Base-by-base conservation (phyloP, 2,888 invertebrate genomes). In the Nephrocerus scutellatus region DNA sequence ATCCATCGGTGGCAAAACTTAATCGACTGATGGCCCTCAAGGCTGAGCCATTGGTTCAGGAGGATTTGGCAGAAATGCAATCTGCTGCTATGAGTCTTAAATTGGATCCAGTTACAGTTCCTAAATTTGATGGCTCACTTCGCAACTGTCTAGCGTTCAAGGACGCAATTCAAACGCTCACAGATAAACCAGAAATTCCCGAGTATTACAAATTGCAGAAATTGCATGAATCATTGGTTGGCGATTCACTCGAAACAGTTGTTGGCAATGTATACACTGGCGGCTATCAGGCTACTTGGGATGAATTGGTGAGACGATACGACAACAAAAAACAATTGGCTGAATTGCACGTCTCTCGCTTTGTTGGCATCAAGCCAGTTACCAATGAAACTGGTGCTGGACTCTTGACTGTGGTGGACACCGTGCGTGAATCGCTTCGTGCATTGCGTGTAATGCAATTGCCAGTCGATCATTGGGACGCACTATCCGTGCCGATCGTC, bases 101-200 rank as follows among this genome's bases (percentile, higher is more conserved):
- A 22, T 31, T 31, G 31, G 31, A 31, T 22, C 31, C 9, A 8
- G 21, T 31, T 21, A 31, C 31, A 3, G 13, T 31, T 2, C 22
- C 31, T 2, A 31, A 31, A 31, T 31, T 31, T 15, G 31, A 31
- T 31, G 31, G 31, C 22, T 31, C 22, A 15, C 31, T 31, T 21
- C 31, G 30, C 20, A 30, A 30, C 30, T 30, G 30, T 19, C 20
- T 30, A 12, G 30, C 19, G 20, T 30, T 30, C 8, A 30, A 30
- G 20, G 30, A 20, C 7, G 20, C 30, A 19, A 30, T 30, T 13
- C 12, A 30, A 20, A 30, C 20, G 12, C 30, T 30, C 20, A 30
- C 21, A 3, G 13, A 30, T n/a, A 30, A 30, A 21, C 30, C 30
- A 9, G 30, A 10, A 10, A 30, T 30, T 20, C 20, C 12, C 21